Evolutionary conservation across 2,888 invertebrate genomes (phyloP), one percentile per base, ranked within the genome.

Genomic region (Athalia cordata): DNA sequence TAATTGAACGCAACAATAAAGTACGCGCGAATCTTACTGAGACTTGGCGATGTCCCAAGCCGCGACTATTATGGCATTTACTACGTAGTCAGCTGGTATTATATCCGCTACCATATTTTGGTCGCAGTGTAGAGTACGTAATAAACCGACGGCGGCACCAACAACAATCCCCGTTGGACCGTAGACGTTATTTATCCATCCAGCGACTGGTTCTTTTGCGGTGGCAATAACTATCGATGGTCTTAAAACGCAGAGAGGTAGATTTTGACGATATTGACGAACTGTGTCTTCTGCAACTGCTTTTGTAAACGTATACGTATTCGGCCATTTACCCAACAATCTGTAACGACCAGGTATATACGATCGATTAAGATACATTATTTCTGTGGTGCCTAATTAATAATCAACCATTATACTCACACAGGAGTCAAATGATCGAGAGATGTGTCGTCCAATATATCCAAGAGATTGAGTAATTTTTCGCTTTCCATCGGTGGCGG

Each of bases 241-340:
- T 79, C 96, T 90, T 61, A 95, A 92, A 65, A 96, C 92, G 79
- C 93, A 93, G 0, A 94, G 86, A 0, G 95, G 95, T 5, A 96
- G 85, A 11, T 90, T 90, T 5, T 87, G 84, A 0, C 92, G 90
- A 84, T 93, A 92, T 77, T 90, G 91, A 47, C 92, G 87, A 0
- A 95, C 90, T 4, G 93, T 84, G 74, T 93, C 92, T 86, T 96
- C 96, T 0, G 94, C 94, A 13, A 95, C 86, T 6, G 94, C 93
- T 89, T 96, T 96, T 0, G 95, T 94, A 86, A 93, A 95, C 0
- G 94, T 92, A 88, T 95, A 95, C 0, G 94, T 95, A 87, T 96
- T 96, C 0, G 95, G 95, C 89, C 93, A 94, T 45, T 89, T 87
- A 0, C 89, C 90, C 3, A 92, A 81, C 13, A 93, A 81, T 52